A percentile compares a stretch with the other conserved stretches of the same genome.
phyloP scores from a whole-genome alignment of 1,140 invertebrate genomes.

The Tachypleus tridentatus region DNA sequence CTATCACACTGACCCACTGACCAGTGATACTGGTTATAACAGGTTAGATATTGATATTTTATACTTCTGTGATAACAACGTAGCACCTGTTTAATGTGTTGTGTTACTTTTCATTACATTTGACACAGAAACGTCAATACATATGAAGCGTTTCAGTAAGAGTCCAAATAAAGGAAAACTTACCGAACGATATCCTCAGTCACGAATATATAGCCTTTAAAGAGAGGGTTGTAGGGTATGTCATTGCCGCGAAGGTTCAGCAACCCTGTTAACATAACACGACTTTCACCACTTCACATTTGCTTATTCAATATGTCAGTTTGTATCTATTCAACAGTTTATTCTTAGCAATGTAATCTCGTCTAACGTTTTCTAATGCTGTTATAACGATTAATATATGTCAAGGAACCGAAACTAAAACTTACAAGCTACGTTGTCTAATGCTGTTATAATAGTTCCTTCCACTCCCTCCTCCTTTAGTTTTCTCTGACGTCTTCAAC shows the following conservation, averaged over 20 bases:
- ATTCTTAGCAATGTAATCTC: background rate
- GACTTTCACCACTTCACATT: background rate
- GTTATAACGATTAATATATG: background rate
- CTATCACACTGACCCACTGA: too few relatives aligned
- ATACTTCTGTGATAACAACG: too few relatives aligned
- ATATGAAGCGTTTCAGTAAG: too few relatives aligned
- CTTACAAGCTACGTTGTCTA: conserved; percentile 78
- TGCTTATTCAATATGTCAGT: background rate
- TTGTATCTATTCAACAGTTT: background rate
- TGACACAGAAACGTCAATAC: too few relatives aligned
- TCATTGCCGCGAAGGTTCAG: conserved; percentile 89
- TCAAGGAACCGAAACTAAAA: conserved; percentile 1
- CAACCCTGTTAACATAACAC: conserved; percentile 31
- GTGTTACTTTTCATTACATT: too few relatives aligned
- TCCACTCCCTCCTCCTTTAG: conserved; percentile 56
- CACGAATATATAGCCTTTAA: conserved; percentile 60
- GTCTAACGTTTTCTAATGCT: background rate
- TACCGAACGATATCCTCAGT: conserved; percentile 8
- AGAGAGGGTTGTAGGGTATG: conserved; percentile 90
- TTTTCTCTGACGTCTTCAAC: conserved; percentile 49
- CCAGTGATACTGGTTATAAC: too few relatives aligned
- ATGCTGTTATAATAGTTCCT: conserved; percentile 59
- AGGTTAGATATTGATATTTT: too few relatives aligned
- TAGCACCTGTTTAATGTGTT: too few relatives aligned
- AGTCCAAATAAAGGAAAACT: background rate